These are phyloP conservation scores for Chelonia mydas DNA, from an alignment of 2,797 vertebrate species.

Conservation along the genomic window DNA sequence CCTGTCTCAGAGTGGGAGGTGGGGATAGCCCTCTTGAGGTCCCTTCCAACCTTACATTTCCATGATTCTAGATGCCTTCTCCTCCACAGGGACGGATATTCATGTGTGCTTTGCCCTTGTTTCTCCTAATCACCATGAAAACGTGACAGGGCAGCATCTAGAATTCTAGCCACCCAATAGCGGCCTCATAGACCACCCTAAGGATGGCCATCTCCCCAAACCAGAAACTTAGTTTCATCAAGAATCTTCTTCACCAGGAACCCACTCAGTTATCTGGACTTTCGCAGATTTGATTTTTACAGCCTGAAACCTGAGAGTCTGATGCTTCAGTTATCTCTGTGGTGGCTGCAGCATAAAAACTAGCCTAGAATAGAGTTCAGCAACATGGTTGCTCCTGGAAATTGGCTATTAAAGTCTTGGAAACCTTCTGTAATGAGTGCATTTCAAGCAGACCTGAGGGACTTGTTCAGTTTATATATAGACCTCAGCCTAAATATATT, in stretches of 20 bases:
- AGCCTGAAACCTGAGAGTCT: not conserved
- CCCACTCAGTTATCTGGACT: not conserved
- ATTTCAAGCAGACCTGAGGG: not conserved
- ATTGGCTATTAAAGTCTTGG: not conserved
- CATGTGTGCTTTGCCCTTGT: not conserved
- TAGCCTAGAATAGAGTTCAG: not conserved
- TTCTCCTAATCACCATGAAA: not conserved
- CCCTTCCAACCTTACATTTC: not conserved
- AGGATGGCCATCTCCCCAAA: not conserved
- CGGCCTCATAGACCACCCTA: not conserved
- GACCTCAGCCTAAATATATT: not conserved
- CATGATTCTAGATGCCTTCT: not conserved
- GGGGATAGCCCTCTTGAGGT: not conserved
- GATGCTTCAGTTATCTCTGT: not conserved
- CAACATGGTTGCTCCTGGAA: not conserved
- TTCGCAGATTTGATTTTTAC: not conserved
- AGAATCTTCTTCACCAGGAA: not conserved
- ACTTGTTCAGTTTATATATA: fast-evolving
- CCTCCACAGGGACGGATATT: not conserved
- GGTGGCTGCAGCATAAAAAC: not conserved
- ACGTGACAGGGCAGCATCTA: not conserved
- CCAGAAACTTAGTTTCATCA: not conserved
- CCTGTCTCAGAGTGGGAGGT: not conserved
- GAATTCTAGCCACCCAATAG: not conserved
- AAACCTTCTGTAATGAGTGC: not conserved